These are phyloP conservation scores for Drosophila lacertosa DNA, from an alignment of 1,140 invertebrate species.

Conservation along the genomic window DNA sequence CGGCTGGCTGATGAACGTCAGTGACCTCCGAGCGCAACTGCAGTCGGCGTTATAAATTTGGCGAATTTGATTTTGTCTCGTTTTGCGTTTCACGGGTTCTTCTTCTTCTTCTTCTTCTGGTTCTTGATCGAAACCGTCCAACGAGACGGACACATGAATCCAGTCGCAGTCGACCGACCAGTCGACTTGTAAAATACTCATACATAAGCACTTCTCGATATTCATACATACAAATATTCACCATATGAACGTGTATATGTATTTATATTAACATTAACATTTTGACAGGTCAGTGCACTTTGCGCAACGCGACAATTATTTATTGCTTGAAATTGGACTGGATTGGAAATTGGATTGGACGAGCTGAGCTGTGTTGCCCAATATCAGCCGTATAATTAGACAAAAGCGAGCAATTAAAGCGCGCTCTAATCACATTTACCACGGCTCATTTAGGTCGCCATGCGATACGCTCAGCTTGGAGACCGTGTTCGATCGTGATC, in stretches of 20 bases:
- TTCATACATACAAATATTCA: not conserved
- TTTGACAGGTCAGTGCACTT: constrained; percentile 67
- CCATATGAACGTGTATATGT: constrained; percentile 7
- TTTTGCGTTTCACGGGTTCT: constrained; percentile 35
- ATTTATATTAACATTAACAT: constrained; percentile 39
- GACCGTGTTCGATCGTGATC: constrained; percentile 57
- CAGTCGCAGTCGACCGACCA: constrained; percentile 23
- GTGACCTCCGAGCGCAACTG: constrained; percentile 51
- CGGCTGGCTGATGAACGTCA: constrained; percentile 48
- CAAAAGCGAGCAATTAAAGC: constrained; percentile 71
- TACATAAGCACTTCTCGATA: constrained; percentile 40
- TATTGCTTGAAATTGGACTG: constrained; percentile 50
- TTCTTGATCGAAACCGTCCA: constrained; percentile 16
- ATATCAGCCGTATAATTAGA: constrained; percentile 63
- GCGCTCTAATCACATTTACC: constrained; percentile 70
- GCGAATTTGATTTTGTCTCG: constrained; percentile 59
- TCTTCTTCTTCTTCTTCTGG: not conserved
- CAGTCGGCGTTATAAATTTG: constrained; percentile 52
- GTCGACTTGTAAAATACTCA: constrained; percentile 17
- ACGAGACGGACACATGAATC: constrained; percentile 70
- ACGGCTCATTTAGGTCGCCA: constrained; percentile 70
- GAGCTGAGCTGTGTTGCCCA: constrained; percentile 32
- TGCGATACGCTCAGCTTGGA: constrained; percentile 62
- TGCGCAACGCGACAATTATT: constrained; percentile 71
- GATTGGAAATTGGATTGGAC: not conserved